Conservation (phyloP, 2,797 vertebrate species). For the Holocentrus rufus region DNA sequence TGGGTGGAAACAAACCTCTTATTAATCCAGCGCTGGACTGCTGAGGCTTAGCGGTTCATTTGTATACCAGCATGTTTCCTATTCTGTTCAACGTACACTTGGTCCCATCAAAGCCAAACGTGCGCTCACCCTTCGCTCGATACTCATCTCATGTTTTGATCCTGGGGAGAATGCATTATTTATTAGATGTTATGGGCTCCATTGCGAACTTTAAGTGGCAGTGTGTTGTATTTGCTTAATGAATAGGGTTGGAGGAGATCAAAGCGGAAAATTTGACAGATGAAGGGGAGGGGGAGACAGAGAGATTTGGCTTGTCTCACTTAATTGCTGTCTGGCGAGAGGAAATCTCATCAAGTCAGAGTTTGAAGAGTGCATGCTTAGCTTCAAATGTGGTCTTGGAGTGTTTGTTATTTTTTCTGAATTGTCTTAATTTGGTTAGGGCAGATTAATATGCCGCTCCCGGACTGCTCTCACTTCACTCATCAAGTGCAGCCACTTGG, state of each 20-base stretch:
- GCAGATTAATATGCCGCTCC: slow-evolving; percentile 21
- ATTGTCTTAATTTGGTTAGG: slow-evolving; percentile 7
- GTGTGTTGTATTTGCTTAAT: slow-evolving; percentile 79
- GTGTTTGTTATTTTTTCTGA: neutral
- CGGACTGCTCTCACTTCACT: no score
- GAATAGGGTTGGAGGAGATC: slow-evolving; percentile 75
- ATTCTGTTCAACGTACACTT: slow-evolving; percentile 60
- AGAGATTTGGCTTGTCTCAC: slow-evolving; percentile 72
- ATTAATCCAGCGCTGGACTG: slow-evolving; percentile 57
- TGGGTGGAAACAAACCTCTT: slow-evolving; percentile 61
- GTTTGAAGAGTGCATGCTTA: slow-evolving; percentile 64
- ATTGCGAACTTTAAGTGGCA: slow-evolving; percentile 77
- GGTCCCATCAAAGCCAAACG: slow-evolving; percentile 37
- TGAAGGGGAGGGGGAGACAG: slow-evolving; percentile 60
- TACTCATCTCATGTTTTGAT: slow-evolving; percentile 71
- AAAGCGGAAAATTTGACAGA: slow-evolving; percentile 77
- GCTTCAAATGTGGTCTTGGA: slow-evolving; percentile 38
- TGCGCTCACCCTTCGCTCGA: slow-evolving; percentile 50
- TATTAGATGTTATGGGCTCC: slow-evolving; percentile 77
- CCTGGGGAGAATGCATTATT: slow-evolving; percentile 74
- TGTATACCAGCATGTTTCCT: slow-evolving; percentile 48
- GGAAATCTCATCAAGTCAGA: slow-evolving; percentile 62
- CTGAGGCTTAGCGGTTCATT: slow-evolving; percentile 38
- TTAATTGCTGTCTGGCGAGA: slow-evolving; percentile 73
- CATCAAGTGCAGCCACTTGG: no score